A percentile compares a stretch with the other conserved stretches of the same genome.
These are phyloP conservation scores for Pristionchus fissidentatus DNA, from an alignment of 2,888 invertebrate species.

Conservation along the genomic window DNA sequence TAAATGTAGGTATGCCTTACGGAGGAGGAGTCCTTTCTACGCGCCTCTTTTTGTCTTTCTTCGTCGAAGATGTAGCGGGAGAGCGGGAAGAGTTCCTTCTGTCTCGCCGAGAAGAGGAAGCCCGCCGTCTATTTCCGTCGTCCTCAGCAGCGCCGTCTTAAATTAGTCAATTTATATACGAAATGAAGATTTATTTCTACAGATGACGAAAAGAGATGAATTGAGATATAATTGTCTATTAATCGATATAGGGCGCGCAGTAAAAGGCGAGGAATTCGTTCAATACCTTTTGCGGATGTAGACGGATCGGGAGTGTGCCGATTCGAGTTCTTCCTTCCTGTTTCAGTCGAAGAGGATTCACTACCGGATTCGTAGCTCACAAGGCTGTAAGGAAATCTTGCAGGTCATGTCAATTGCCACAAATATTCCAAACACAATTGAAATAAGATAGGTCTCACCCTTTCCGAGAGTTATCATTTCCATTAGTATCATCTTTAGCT, in stretches of 20 bases:
- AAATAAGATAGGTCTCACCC: constrained; percentile 6
- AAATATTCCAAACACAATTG: background rate
- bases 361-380: constrained; percentile 44
- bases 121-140: background rate
- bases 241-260: background rate
- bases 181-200: background rate
- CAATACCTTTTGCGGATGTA: constrained; percentile 26
- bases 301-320: constrained; percentile 25
- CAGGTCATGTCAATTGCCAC: background rate
- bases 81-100: constrained; percentile 39
- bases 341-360: constrained; percentile 46
- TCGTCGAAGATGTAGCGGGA: background rate
- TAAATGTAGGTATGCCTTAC: constrained; percentile 35
- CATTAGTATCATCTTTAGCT: constrained; percentile 41
- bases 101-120: constrained; percentile 14
- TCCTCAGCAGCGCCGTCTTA: constrained; percentile 18
- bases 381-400: background rate
- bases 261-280: background rate
- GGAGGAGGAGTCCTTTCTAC: constrained; percentile 27
- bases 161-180: background rate
- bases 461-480: constrained; percentile 4
- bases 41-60: constrained; percentile 9
- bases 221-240: background rate
- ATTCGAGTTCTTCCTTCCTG: background rate
- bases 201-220: background rate